Evolutionary conservation across 2,888 invertebrate genomes (phyloP).

Genomic region (Hypena proboscidalis): DNA sequence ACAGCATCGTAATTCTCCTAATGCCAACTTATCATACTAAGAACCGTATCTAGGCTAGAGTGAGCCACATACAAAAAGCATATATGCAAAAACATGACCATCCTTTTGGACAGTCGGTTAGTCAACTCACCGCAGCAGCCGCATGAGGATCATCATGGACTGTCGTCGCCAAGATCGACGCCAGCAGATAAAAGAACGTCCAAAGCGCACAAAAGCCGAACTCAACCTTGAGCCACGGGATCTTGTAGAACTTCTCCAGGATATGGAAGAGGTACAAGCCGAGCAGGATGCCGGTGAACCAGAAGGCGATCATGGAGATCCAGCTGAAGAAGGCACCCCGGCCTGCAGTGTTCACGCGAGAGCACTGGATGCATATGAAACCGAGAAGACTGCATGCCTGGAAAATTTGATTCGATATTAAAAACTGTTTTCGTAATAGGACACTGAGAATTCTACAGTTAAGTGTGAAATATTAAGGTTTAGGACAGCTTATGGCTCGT

Average conservation of each 20-base stretch:
- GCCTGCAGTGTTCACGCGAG: constrained; percentile 76
- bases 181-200: constrained; percentile 91
- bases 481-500: no score
- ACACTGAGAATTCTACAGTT: no score
- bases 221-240: constrained; percentile 95
- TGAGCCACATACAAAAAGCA: no score
- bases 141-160: constrained; percentile 85
- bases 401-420: constrained; percentile 7
- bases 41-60: no score
- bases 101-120: no score
- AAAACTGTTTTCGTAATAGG: no score
- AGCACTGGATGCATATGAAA: constrained; percentile 92
- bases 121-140: constrained; percentile 91
- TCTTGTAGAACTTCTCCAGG: constrained; percentile 92
- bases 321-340: constrained; percentile 91
- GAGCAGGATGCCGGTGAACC: constrained; percentile 92
- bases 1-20: no score
- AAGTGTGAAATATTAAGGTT: no score
- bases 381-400: constrained; percentile 90
- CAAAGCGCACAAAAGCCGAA: constrained; percentile 90
- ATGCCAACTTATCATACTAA: no score
- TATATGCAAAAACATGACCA: no score
- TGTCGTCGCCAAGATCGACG: constrained; percentile 88
- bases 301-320: constrained; percentile 93
- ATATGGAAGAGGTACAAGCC: constrained; percentile 94